Conservation (phyloP, 2,888 invertebrate genomes). For the Autographa gamma region DNA sequence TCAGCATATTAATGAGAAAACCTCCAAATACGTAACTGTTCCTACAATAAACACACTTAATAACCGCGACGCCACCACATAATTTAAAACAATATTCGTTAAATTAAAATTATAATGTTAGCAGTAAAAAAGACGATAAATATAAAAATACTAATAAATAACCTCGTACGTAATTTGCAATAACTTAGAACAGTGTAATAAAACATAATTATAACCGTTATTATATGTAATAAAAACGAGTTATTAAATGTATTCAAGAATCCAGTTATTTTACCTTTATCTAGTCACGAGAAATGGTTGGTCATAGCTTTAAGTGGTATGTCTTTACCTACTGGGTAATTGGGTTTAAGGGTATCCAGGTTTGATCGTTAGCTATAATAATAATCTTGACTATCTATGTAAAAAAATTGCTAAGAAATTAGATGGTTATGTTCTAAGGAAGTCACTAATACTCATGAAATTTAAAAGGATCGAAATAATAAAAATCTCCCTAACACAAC, state of each 20-base stretch:
- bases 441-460: too few species aligned
- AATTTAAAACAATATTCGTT: conserved; percentile 12
- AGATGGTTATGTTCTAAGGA: too few species aligned
- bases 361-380: too few species aligned
- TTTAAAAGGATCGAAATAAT: too few species aligned
- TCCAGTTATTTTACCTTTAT: conserved; percentile 47
- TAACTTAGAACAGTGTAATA: conserved; percentile 42
- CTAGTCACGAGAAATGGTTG: conserved; percentile 44
- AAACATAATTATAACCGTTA: conserved; percentile 56
- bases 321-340: not conserved
- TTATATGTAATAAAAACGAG: conserved; percentile 58
- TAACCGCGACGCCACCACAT: not conserved
- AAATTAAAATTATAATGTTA: conserved; percentile 7
- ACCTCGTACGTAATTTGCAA: conserved; percentile 29
- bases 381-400: too few species aligned
- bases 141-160: conserved; percentile 30
- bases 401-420: too few species aligned
- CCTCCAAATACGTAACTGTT: not conserved
- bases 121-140: conserved; percentile 1
- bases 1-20: not conserved
- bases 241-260: conserved; percentile 55
- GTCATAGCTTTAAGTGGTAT: conserved; percentile 18
- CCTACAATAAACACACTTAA: not conserved
- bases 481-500: too few species aligned
- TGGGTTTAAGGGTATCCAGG: too few species aligned